A percentile compares a stretch with the other conserved stretches of the same genome.
These are phyloP conservation scores for Alitta virens DNA, from an alignment of 2,888 invertebrate species.

Conservation along the genomic window DNA sequence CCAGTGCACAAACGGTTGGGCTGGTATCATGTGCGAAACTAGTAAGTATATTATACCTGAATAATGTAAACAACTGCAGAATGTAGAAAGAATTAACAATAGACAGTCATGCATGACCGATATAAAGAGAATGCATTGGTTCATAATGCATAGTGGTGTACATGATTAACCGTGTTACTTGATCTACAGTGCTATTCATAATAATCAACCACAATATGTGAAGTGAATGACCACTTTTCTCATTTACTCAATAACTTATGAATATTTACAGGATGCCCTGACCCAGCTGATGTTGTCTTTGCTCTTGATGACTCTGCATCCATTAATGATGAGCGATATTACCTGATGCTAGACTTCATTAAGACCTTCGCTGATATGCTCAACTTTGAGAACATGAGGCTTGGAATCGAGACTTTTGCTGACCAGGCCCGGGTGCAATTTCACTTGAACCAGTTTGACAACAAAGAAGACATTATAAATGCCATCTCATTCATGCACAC, in stretches of 20 bases:
- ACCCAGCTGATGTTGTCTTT: slow-evolving; percentile 27
- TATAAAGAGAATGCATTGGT: too few relatives aligned
- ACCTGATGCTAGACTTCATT: slow-evolving; percentile 22
- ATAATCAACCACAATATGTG: too few relatives aligned
- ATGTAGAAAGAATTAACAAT: too few relatives aligned
- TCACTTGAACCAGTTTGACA: slow-evolving; percentile 17
- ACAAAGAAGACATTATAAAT: slow-evolving; percentile 9
- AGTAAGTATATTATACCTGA: background rate
- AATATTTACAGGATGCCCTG: slow-evolving; percentile 19
- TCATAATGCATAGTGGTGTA: too few relatives aligned
- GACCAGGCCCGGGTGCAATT: slow-evolving; percentile 20
- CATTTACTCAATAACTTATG: too few relatives aligned
- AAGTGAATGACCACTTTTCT: too few relatives aligned
- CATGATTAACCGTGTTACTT: too few relatives aligned
- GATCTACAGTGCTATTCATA: too few relatives aligned
- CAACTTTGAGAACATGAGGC: slow-evolving; percentile 26
- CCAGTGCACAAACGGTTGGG: background rate
- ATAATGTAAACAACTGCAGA: too few relatives aligned
- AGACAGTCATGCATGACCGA: too few relatives aligned
- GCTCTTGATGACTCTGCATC: slow-evolving; percentile 26
- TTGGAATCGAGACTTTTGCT: slow-evolving; percentile 26
- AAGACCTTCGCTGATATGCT: slow-evolving; percentile 20
- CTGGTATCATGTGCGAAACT: slow-evolving; percentile 6
- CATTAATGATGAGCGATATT: slow-evolving; percentile 23
- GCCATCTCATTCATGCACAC: slow-evolving; percentile 22